Conservation (phyloP, 2,888 invertebrate genomes). For the Synergus laeviventris region DNA sequence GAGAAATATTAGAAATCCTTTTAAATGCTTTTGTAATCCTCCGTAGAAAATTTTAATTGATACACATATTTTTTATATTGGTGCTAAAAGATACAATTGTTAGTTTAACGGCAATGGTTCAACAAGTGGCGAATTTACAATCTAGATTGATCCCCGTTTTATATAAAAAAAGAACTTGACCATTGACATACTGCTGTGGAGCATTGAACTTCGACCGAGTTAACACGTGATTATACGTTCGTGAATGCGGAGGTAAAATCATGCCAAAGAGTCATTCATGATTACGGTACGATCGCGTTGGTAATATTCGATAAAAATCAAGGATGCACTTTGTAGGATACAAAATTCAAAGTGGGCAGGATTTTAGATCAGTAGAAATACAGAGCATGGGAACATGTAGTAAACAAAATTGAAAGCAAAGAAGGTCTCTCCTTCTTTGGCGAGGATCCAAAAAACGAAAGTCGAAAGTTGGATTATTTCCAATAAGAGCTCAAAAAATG, state of each 20-base stretch:
- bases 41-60: no score
- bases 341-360: background rate
- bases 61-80: no score
- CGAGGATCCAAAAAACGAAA: background rate
- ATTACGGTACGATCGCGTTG: background rate
- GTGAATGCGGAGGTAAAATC: conserved; percentile 26
- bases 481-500: no score
- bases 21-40: no score
- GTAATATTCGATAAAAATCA: no score
- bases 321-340: background rate
- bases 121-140: background rate
- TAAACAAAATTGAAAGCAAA: background rate
- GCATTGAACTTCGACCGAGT: conserved; percentile 50
- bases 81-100: background rate
- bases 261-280: conserved; percentile 20
- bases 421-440: background rate
- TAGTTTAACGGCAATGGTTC: background rate
- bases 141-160: background rate
- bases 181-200: background rate
- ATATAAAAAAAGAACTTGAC: background rate
- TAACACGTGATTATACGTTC: conserved; percentile 41
- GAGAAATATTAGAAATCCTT: background rate
- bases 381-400: background rate
- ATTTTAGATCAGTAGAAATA: background rate
- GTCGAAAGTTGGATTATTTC: background rate